These are phyloP conservation scores for Cololabis saira DNA, from an alignment of 2,113 vertebrate genomes.

Conservation along the genomic window DNA sequence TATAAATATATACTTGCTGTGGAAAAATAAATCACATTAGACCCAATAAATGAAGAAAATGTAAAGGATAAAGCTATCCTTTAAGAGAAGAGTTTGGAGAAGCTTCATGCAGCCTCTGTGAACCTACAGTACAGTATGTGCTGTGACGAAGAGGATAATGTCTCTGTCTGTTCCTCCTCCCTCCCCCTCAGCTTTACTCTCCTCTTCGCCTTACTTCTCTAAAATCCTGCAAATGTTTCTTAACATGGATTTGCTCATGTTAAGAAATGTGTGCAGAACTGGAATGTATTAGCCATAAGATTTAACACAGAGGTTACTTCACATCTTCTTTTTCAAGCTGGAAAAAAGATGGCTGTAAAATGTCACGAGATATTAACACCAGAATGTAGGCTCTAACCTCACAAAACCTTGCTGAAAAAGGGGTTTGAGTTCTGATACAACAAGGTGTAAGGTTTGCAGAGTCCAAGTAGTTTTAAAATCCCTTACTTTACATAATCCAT, in stretches of 20 bases:
- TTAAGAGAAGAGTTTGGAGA: conserved; percentile 42
- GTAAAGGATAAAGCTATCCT: conserved; percentile 44
- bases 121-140: conserved; percentile 48
- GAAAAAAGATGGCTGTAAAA: neutral
- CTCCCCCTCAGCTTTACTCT: conserved; percentile 4
- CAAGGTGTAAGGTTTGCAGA: neutral
- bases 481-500: neutral
- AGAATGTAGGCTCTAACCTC: neutral
- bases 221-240: conserved; percentile 27
- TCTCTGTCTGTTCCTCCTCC: conserved; percentile 42
- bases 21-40: conserved; percentile 30
- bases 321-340: neutral
- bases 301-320: neutral
- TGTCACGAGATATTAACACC: neutral
- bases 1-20: conserved; percentile 22
- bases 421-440: neutral
- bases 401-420: too few relatives aligned
- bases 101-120: conserved; percentile 41
- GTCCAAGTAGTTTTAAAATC: neutral
- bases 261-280: conserved; percentile 9
- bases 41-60: conserved; percentile 33
- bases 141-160: conserved; percentile 57
- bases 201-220: conserved; percentile 22
- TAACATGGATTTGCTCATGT: conserved; percentile 24
- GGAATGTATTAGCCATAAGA: neutral